These are phyloP conservation scores for Scaptomyza pallida DNA, from an alignment of 1,140 invertebrate genomes.

Conservation along the genomic window DNA sequence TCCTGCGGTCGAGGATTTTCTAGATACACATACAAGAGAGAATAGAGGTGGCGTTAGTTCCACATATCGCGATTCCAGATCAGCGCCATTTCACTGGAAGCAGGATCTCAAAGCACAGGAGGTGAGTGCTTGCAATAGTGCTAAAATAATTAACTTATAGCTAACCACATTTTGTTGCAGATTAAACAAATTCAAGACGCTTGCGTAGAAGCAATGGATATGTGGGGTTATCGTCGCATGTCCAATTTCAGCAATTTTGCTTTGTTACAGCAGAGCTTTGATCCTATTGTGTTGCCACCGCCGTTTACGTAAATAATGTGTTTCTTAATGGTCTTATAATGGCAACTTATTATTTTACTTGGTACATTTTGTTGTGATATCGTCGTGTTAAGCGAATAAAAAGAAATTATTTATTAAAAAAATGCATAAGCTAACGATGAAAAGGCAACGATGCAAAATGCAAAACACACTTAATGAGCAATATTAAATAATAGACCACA, in stretches of 20 bases:
- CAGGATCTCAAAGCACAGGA: conserved; percentile 89
- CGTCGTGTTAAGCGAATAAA: conserved; percentile 76
- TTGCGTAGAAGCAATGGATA: conserved; percentile 90
- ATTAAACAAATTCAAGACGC: conserved; percentile 86
- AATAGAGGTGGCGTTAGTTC: conserved; percentile 92
- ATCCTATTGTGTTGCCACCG: conserved; percentile 78
- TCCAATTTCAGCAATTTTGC: conserved; percentile 83
- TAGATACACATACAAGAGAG: conserved; percentile 91
- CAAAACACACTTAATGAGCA: conserved; percentile 76
- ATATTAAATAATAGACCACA: conserved; percentile 68
- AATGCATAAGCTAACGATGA: conserved; percentile 48
- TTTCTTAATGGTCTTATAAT: conserved; percentile 53
- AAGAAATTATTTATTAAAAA: conserved; percentile 43
- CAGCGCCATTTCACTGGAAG: conserved; percentile 93
- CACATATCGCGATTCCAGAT: conserved; percentile 92
- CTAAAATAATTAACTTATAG: neutral
- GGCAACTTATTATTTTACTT: conserved; percentile 80
- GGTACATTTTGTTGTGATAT: conserved; percentile 83
- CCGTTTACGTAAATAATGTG: conserved; percentile 75
- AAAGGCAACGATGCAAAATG: conserved; percentile 47
- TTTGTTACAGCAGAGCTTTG: conserved; percentile 68
- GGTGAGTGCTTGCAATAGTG: conserved; percentile 75
- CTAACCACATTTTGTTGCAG: conserved; percentile 28
- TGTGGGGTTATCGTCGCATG: conserved; percentile 91
- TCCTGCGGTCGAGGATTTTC: conserved; percentile 88